Base-by-base conservation (phyloP, 2,797 vertebrate genomes). In the Clarias pachynema region DNA sequence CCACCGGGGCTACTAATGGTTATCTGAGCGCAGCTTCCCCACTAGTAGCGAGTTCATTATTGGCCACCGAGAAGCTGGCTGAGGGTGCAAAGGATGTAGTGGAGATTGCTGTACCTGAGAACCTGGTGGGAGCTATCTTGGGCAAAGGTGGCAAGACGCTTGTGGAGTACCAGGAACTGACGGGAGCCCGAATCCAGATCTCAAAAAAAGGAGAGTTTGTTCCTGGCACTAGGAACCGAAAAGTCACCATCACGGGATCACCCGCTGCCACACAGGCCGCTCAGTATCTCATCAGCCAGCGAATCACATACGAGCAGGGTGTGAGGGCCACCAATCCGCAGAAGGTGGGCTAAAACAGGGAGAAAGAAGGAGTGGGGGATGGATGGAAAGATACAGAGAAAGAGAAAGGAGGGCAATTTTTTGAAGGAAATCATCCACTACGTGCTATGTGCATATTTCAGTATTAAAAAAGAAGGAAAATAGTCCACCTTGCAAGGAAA, bases 161-260 rank as follows among this genome's bases (percentile, higher is more conserved):
- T 94, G 97, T 98, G 89, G 97, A 98, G 91, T 98, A 98, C 94
- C 97, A 98, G 95, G 97, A 98, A 95, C 95, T 98, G 91, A 98
- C 97, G 16, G 97, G 97, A 89, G 97, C 97, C 91, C 96, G 97
- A 89, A 98, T 98, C 94, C 97, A 98, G 95, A 98, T 98, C 95
- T 98, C 97, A 91, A 98, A 98, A 96, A 98, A 98, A 92, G 97
- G 97, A 87, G 97, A 98, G 93, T 98, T 98, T 94, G 97, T 98
- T 93, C 97, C 97, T 85, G 97, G 97, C 94, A 98, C 97, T 91
- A 96, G 97, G 95, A 98, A 97, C 96, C 97, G 97, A 93, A 97
- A 97, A 95, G 97, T 98, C 91, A 98, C 97, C 94, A 98, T 98
- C 94, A 98, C 97, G 81, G 97, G 97, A 93, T 97, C 97, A 49